Conservation (phyloP, 2,113 vertebrate species). For the Onychostruthus taczanowskii region DNA sequence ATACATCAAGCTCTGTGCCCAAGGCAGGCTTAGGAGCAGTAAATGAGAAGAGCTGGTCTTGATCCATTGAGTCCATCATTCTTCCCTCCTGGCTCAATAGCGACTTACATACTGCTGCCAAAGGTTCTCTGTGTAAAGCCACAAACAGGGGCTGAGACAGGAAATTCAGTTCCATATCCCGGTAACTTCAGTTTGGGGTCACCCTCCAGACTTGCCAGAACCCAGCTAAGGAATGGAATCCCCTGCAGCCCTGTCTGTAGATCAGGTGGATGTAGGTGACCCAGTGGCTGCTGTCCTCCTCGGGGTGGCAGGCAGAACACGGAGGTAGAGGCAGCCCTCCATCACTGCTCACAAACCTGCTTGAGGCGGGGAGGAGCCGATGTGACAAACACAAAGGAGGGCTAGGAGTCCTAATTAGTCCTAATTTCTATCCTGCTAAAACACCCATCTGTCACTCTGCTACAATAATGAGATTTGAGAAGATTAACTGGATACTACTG, state of each 20-base stretch:
- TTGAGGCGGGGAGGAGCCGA: not conserved
- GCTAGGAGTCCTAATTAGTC: slow-evolving; percentile 42
- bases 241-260: not conserved
- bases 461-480: slow-evolving; percentile 27
- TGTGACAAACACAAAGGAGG: not conserved
- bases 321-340: not conserved
- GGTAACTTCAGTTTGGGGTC: not conserved
- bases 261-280: not conserved
- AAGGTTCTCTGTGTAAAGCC: not conserved
- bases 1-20: not conserved
- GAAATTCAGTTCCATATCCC: not conserved
- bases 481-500: slow-evolving; percentile 42
- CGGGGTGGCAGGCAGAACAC: not conserved
- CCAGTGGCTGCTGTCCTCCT: not conserved
- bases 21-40: not conserved
- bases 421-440: slow-evolving; percentile 29
- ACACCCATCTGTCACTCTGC: slow-evolving; percentile 41
- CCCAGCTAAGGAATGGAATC: not conserved
- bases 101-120: not conserved
- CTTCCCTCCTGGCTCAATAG: not conserved
- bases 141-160: not conserved
- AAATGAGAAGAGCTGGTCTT: slow-evolving; percentile 27
- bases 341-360: not conserved
- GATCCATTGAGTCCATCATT: slow-evolving; percentile 8
- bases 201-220: not conserved